phyloP scores from a whole-genome alignment of 2,113 vertebrate species.

The Megaleporinus macrocephalus region DNA sequence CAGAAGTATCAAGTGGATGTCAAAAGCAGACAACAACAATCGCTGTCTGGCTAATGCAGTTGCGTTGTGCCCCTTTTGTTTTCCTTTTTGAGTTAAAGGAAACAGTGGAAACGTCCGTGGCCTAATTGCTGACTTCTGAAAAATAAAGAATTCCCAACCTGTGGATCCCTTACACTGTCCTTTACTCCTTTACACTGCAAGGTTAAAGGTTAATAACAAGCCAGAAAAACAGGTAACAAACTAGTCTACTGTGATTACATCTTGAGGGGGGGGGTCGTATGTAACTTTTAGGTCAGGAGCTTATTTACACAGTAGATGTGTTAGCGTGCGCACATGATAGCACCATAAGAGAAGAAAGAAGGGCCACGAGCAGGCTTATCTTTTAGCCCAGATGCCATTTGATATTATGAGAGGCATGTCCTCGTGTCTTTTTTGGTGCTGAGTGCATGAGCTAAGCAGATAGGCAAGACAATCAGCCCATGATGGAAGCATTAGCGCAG shows the following conservation, averaged over 20 bases:
- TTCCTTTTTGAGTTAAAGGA: too few species aligned
- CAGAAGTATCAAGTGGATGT: not conserved
- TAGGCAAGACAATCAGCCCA: conserved; percentile 37
- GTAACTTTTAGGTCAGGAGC: not conserved
- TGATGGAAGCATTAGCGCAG: conserved; percentile 45
- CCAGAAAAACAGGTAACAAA: too few species aligned
- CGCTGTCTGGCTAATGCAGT: too few species aligned
- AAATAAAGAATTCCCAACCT: too few species aligned
- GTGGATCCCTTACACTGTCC: too few species aligned
- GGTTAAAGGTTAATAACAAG: too few species aligned
- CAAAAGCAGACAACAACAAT: too few species aligned
- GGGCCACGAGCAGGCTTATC: conserved; percentile 12
- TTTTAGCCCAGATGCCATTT: conserved; percentile 3
- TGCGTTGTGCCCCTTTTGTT: too few species aligned
- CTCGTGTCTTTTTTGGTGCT: conserved; percentile 3
- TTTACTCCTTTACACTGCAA: too few species aligned
- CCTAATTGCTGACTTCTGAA: too few species aligned
- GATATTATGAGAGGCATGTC: conserved; percentile 17
- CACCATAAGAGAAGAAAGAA: not conserved
- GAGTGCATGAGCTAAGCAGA: conserved; percentile 23
- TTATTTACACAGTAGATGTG: not conserved
- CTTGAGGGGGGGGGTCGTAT: not conserved
- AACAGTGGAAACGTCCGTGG: too few species aligned
- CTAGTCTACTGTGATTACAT: too few species aligned
- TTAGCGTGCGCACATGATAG: not conserved